Evolutionary conservation across 2,113 vertebrate genomes (phyloP).

Genomic region (Lucifuga dentata): DNA sequence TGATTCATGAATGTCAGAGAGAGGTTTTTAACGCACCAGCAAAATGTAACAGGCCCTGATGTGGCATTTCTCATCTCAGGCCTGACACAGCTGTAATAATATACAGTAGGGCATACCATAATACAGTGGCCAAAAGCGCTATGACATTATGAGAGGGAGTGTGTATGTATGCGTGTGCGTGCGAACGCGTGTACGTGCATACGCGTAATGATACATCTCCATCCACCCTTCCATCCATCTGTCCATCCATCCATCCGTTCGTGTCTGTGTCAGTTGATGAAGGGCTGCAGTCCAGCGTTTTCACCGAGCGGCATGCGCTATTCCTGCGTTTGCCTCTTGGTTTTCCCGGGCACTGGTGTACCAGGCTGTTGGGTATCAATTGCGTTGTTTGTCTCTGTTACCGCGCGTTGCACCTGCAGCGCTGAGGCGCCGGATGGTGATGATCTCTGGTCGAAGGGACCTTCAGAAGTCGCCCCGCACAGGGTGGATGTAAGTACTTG

Average conservation of each 20-base stretch:
- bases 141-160: constrained; percentile 45
- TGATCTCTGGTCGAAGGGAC: constrained; percentile 47
- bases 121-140: constrained; percentile 50
- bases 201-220: constrained; percentile 27
- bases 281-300: constrained; percentile 21
- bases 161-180: constrained; percentile 14
- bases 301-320: constrained; percentile 9
- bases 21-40: constrained; percentile 12
- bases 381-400: constrained; percentile 46
- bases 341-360: neutral
- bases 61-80: constrained; percentile 36
- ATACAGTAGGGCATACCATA: constrained; percentile 53
- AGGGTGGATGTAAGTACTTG: constrained; percentile 32
- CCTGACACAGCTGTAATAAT: constrained; percentile 36
- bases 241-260: constrained; percentile 25
- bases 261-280: constrained; percentile 29
- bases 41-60: constrained; percentile 40
- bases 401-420: constrained; percentile 58
- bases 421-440: constrained; percentile 33
- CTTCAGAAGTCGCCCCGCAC: constrained; percentile 24
- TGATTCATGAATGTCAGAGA: constrained; percentile 4
- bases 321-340: constrained; percentile 6
- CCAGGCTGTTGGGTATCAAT: constrained; percentile 15
- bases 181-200: neutral
- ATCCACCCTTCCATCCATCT: constrained; percentile 28